Percentiles rank a stretch among this genome's conserved stretches.
Evolutionary conservation across 2,888 invertebrate genomes (phyloP).

Genomic region (Phaonia tiefii): DNA sequence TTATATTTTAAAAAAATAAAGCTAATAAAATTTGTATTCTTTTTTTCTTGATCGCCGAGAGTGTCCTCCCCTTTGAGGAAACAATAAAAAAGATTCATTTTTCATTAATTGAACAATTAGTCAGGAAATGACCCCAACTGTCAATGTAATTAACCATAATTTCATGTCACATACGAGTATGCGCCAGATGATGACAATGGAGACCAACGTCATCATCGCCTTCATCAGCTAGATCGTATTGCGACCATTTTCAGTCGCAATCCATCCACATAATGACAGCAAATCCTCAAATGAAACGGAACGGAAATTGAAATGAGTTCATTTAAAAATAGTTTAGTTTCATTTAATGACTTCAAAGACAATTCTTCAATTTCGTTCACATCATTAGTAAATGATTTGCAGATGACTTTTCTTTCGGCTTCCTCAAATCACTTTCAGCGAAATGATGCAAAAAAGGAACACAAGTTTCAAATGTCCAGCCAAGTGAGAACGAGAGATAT

Average conservation of each 20-base stretch:
- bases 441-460: too few relatives aligned
- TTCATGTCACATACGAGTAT: constrained; percentile 7
- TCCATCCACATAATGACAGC: background rate
- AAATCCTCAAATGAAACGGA: background rate
- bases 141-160: constrained; percentile 53
- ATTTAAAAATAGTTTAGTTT: constrained; percentile 5
- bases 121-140: constrained; percentile 78
- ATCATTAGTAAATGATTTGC: background rate
- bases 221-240: background rate
- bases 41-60: background rate
- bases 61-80: background rate
- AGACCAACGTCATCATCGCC: background rate
- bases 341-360: too few relatives aligned
- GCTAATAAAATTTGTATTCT: background rate
- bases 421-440: too few relatives aligned
- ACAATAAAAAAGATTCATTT: constrained; percentile 39
- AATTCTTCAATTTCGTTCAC: background rate
- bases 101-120: constrained; percentile 72
- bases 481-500: too few relatives aligned
- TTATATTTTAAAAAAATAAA: background rate
- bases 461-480: too few relatives aligned
- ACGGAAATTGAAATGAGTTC: constrained; percentile 43
- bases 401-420: too few relatives aligned
- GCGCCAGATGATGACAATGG: constrained; percentile 14
- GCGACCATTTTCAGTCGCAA: background rate